A percentile compares a stretch with the other conserved stretches of the same genome.
These are phyloP conservation scores for Stenichneumon culpator DNA, from an alignment of 2,888 invertebrate genomes.

Conservation along the genomic window DNA sequence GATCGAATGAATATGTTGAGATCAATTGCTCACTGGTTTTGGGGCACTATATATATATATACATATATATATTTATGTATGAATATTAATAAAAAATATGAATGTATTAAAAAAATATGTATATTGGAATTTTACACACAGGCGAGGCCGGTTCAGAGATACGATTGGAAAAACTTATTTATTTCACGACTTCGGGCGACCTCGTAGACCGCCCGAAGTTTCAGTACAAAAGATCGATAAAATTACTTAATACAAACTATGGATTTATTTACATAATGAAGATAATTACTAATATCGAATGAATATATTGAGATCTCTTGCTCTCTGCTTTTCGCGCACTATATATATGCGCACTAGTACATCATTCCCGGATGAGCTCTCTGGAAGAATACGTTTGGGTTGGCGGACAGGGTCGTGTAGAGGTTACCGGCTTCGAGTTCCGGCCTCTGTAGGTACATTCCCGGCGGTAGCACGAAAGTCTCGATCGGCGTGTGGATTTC, in stretches of 20 bases:
- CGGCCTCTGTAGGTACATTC: constrained; percentile 90
- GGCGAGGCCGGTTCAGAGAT: background rate
- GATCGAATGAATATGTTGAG: constrained; percentile 43
- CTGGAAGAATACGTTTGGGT: constrained; percentile 96
- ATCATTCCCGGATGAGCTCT: constrained; percentile 96
- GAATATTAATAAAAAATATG: too few species aligned
- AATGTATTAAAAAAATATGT: background rate
- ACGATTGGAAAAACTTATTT: background rate
- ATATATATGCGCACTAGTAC: constrained; percentile 87
- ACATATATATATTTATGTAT: background rate
- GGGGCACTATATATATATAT: too few species aligned
- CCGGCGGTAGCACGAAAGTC: constrained; percentile 86
- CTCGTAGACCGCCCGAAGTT: too few species aligned
- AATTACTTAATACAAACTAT: constrained; percentile 1
- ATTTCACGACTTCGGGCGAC: background rate
- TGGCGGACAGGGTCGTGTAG: constrained; percentile 95
- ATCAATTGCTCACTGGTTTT: constrained; percentile 1
- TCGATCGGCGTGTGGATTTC: constrained; percentile 82
- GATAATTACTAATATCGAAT: constrained; percentile 40
- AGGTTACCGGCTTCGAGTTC: constrained; percentile 91
- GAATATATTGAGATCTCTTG: constrained; percentile 36
- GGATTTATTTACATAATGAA: constrained; percentile 62
- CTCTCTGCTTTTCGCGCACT: background rate
- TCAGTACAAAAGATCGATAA: background rate
- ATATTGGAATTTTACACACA: background rate